Evolutionary conservation across 1,140 invertebrate species (phyloP).

Genomic region (Heliconius hermathena): DNA sequence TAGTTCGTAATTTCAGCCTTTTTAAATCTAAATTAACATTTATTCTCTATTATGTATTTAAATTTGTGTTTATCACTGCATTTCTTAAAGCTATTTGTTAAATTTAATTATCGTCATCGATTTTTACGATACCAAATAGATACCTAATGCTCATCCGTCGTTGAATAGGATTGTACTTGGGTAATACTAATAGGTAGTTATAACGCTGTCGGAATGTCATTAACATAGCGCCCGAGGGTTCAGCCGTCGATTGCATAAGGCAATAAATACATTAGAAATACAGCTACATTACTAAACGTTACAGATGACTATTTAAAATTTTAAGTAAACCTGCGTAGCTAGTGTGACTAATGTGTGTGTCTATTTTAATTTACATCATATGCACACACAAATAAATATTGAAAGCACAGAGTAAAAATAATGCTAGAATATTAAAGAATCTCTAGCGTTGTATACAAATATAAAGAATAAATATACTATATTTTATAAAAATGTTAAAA

Average conservation of each 20-base stretch:
- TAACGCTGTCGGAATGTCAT: constrained; percentile 36
- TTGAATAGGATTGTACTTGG: constrained; percentile 2
- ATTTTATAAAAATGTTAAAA: not conserved
- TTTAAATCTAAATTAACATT: not conserved
- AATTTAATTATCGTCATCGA: not conserved
- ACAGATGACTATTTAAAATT: constrained; percentile 23
- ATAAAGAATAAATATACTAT: not conserved
- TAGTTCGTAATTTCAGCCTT: not conserved
- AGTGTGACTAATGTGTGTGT: not conserved
- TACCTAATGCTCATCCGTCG: not conserved
- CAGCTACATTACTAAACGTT: constrained; percentile 2
- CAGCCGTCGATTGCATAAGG: constrained; percentile 37
- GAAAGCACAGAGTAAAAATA: not conserved
- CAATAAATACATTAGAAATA: constrained; percentile 34
- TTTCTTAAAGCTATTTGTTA: not conserved
- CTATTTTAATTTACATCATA: constrained; percentile 2
- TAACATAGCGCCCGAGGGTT: constrained; percentile 39
- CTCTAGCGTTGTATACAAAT: not conserved
- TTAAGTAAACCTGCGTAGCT: constrained; percentile 17
- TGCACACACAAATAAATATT: not conserved
- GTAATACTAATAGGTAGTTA: constrained; percentile 12
- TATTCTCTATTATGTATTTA: not conserved
- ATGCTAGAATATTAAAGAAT: not conserved
- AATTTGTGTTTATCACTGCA: not conserved
- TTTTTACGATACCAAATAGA: not conserved